Conservation (phyloP, 30 jellyfish, hydroid and myxozoan species). For the Pelagia noctiluca region DNA sequence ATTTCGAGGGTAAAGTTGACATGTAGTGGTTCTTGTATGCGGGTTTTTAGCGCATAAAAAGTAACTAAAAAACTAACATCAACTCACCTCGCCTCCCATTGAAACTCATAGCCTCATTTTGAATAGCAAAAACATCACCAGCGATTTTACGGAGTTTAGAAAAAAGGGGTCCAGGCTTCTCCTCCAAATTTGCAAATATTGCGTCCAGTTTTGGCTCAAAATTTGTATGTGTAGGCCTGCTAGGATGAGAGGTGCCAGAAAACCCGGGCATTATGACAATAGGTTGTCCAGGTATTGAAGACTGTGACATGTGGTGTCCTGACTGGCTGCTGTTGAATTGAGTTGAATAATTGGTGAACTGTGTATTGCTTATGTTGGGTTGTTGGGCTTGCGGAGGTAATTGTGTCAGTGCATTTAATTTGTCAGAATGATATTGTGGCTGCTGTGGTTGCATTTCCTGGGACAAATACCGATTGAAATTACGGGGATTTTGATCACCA, state of each 20-base stretch:
- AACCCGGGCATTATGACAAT: conserved; percentile 89
- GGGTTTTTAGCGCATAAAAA: too few relatives aligned
- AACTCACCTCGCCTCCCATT: conserved; percentile 55
- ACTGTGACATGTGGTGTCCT: not conserved
- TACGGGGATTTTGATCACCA: too few relatives aligned
- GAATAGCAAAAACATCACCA: conserved; percentile 32
- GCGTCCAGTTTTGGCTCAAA: conserved; percentile 48
- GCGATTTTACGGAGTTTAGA: conserved; percentile 26
- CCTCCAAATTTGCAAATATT: conserved; percentile 29
- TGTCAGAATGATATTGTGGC: too few relatives aligned
- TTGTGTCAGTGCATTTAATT: too few relatives aligned
- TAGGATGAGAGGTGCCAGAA: conserved; percentile 16
- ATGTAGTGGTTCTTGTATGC: too few relatives aligned
- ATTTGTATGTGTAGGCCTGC: conserved; percentile 10
- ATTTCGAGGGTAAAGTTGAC: too few relatives aligned
- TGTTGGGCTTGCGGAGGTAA: too few relatives aligned
- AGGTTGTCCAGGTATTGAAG: conserved; percentile 52
- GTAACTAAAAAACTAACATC: not conserved
- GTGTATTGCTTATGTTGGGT: too few relatives aligned
- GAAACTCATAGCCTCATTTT: conserved; percentile 36
- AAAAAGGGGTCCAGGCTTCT: conserved; percentile 48
- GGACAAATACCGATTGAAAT: too few relatives aligned
- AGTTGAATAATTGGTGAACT: not conserved
- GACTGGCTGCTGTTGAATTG: not conserved
- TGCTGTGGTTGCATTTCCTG: too few relatives aligned